phyloP scores from a whole-genome alignment of 2,888 invertebrate genomes.

The Deilephila elpenor region DNA sequence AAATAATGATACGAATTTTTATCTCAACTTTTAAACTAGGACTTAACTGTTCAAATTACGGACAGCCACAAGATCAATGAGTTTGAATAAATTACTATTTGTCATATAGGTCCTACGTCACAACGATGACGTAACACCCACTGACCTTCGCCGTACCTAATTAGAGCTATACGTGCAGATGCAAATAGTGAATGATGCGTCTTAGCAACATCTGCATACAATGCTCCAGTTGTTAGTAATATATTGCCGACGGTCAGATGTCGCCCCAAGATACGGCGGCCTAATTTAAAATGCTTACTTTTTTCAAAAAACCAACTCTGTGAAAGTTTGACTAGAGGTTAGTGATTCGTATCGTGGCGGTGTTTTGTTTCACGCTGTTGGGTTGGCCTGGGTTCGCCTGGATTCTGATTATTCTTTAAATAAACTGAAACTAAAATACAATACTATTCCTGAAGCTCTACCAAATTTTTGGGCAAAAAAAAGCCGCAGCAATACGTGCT shows the following conservation, averaged over 20 bases:
- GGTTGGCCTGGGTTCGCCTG: constrained; percentile 3
- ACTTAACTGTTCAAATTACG: too few species aligned
- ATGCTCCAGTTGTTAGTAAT: constrained; percentile 80
- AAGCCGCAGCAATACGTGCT: too few species aligned
- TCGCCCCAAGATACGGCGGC: constrained; percentile 74
- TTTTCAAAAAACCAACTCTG: constrained; percentile 37
- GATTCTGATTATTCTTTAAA: too few species aligned
- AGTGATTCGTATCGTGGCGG: constrained; percentile 34
- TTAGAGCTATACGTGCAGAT: constrained; percentile 69
- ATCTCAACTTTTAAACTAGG: too few species aligned
- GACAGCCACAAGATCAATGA: too few species aligned
- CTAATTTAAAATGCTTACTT: constrained; percentile 68
- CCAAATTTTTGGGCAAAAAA: too few species aligned
- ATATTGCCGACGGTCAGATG: constrained; percentile 78
- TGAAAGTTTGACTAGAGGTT: constrained; percentile 23
- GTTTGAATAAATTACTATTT: too few species aligned
- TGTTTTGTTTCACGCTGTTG: constrained; percentile 20
- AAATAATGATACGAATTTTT: too few species aligned
- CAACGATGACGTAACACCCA: not conserved
- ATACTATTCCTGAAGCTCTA: too few species aligned
- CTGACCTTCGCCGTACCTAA: constrained; percentile 38
- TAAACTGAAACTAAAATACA: too few species aligned
- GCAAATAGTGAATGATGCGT: constrained; percentile 72
- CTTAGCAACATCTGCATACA: constrained; percentile 77
- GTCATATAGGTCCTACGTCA: not conserved